Percentiles rank a stretch among this genome's conserved stretches.
Evolutionary conservation across 2,888 invertebrate genomes (phyloP).

Genomic region (Gortyna flavago): DNA sequence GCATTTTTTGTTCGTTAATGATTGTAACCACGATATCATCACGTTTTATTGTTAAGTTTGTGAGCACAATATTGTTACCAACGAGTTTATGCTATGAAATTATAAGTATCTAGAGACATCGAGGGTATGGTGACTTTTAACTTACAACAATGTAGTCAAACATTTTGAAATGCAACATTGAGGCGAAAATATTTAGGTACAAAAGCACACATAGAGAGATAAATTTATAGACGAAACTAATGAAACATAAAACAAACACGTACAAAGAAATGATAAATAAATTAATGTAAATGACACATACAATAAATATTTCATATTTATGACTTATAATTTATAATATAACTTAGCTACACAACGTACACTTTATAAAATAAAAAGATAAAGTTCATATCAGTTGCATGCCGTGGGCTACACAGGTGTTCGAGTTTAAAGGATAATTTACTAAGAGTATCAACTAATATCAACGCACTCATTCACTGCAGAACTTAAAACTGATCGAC

Average conservation of each 20-base stretch:
- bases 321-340: slow-evolving; percentile 13
- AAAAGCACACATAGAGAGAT: slow-evolving; percentile 1
- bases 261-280: slow-evolving; percentile 44
- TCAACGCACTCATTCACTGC: slow-evolving; percentile 1
- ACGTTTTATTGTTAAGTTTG: slow-evolving; percentile 20
- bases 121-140: neutral
- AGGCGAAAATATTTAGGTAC: neutral
- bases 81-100: slow-evolving; percentile 6
- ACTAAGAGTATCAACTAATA: neutral
- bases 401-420: slow-evolving; percentile 37
- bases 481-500: neutral
- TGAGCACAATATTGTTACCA: neutral
- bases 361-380: slow-evolving; percentile 44
- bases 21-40: slow-evolving; percentile 24
- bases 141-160: slow-evolving; percentile 30
- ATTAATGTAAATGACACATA: slow-evolving; percentile 25
- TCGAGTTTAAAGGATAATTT: slow-evolving; percentile 3
- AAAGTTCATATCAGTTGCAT: slow-evolving; percentile 39
- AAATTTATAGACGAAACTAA: slow-evolving; percentile 1
- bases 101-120: neutral
- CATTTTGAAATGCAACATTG: slow-evolving; percentile 29
- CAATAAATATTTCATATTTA: slow-evolving; percentile 45
- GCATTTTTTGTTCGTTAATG: slow-evolving; percentile 50
- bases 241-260: slow-evolving; percentile 38
- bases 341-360: slow-evolving; percentile 18